A percentile compares a stretch with the other conserved stretches of the same genome.
phyloP scores from a whole-genome alignment of 2,888 invertebrate species.

The Drosophila melanocephala region DNA sequence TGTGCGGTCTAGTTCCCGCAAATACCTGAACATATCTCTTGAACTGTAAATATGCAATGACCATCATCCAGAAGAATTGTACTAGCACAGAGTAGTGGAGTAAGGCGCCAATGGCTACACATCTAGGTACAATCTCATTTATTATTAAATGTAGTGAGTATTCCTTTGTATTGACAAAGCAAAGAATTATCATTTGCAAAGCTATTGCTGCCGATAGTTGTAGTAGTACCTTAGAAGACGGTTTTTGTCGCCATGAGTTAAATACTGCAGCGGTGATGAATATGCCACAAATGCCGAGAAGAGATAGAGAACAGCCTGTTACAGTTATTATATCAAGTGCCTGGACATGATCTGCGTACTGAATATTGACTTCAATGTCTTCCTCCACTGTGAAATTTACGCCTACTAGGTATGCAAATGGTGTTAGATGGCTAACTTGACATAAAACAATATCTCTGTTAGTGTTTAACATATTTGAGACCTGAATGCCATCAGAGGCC shows the following conservation, averaged over 20 bases:
- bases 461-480: constrained; percentile 79
- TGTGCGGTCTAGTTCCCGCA: constrained; percentile 86
- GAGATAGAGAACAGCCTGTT: constrained; percentile 87
- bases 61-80: constrained; percentile 90
- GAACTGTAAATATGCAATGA: constrained; percentile 89
- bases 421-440: constrained; percentile 87
- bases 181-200: constrained; percentile 86
- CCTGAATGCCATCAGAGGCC: constrained; percentile 87
- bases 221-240: constrained; percentile 89
- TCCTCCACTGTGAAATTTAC: constrained; percentile 50
- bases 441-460: constrained; percentile 85
- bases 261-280: constrained; percentile 88
- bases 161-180: constrained; percentile 82
- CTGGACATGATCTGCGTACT: constrained; percentile 27
- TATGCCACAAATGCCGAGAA: constrained; percentile 87
- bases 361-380: constrained; percentile 24
- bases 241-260: constrained; percentile 88
- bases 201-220: constrained; percentile 88
- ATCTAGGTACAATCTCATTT: constrained; percentile 83
- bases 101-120: constrained; percentile 87
- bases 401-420: constrained; percentile 87
- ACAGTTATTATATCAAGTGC: constrained; percentile 88
- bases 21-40: constrained; percentile 89
- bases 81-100: constrained; percentile 90
- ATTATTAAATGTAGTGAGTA: constrained; percentile 77